Percentiles rank a stretch among this genome's conserved stretches.
Conservation (phyloP, 2,888 invertebrate genomes). For the Drosophila pegasa region DNA sequence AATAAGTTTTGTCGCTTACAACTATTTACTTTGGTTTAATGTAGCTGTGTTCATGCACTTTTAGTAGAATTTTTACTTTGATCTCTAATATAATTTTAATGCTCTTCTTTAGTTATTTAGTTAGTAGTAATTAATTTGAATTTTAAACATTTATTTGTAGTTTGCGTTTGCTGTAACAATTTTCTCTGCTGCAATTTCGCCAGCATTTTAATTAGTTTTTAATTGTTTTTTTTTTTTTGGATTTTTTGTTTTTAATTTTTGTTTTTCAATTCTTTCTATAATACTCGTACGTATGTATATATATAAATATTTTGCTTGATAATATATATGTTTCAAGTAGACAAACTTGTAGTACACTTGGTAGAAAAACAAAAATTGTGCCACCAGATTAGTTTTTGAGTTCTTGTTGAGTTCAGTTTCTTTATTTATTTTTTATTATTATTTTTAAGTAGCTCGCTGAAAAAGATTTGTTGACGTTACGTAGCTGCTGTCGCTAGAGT, state of each 20-base stretch:
- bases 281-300: constrained; percentile 61
- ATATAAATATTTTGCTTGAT: constrained; percentile 36
- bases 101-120: constrained; percentile 48
- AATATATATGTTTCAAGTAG: constrained; percentile 65
- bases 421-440: too few relatives aligned
- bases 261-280: constrained; percentile 49
- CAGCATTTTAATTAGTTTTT: constrained; percentile 41
- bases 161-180: constrained; percentile 55
- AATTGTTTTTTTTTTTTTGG: constrained; percentile 22
- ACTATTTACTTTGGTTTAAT: constrained; percentile 56
- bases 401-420: constrained; percentile 57
- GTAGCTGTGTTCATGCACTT: constrained; percentile 57
- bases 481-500: constrained; percentile 74
- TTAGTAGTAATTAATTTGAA: constrained; percentile 71
- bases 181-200: constrained; percentile 41
- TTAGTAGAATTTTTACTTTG: constrained; percentile 70
- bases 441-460: constrained; percentile 66
- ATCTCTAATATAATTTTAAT: constrained; percentile 72
- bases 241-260: constrained; percentile 11
- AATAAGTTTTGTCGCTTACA: constrained; percentile 51
- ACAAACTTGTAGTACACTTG: constrained; percentile 76
- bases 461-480: constrained; percentile 63
- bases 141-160: constrained; percentile 66
- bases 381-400: constrained; percentile 72
- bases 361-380: constrained; percentile 78